phyloP scores from a whole-genome alignment of 2,888 invertebrate genomes.

The Cylindroiulus punctatus region DNA sequence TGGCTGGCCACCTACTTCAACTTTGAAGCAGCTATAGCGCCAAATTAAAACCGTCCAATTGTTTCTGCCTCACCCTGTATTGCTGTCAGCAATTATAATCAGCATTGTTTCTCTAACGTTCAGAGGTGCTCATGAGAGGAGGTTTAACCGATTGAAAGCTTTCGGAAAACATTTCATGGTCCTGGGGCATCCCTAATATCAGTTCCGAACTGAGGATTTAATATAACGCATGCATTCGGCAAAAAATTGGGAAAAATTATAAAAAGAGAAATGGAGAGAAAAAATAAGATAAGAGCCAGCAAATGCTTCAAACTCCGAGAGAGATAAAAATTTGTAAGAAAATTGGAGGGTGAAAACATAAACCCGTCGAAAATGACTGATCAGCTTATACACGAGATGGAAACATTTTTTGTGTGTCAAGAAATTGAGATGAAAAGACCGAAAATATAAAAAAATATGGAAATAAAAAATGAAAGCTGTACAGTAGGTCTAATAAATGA shows the following conservation, averaged over 20 bases:
- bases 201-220: not conserved
- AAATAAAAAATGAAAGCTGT: not conserved
- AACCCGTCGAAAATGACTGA: constrained; percentile 44
- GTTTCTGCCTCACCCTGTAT: too few species aligned
- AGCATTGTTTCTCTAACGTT: not conserved
- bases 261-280: not conserved
- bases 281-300: not conserved
- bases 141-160: not conserved
- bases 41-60: too few species aligned
- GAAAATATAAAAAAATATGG: not conserved
- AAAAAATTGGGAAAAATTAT: not conserved
- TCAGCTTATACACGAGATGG: constrained; percentile 3
- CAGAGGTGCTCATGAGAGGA: not conserved
- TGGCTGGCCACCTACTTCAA: too few species aligned
- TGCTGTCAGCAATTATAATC: not conserved
- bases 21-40: too few species aligned
- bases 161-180: not conserved
- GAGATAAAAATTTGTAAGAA: constrained; percentile 17
- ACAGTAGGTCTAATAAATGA: constrained; percentile 16
- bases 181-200: not conserved
- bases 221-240: not conserved
- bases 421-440: constrained; percentile 9
- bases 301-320: not conserved
- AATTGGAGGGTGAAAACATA: constrained; percentile 32
- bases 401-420: not conserved